phyloP scores from a whole-genome alignment of 2,888 invertebrate species.

The Macrostomum cliftonense region DNA sequence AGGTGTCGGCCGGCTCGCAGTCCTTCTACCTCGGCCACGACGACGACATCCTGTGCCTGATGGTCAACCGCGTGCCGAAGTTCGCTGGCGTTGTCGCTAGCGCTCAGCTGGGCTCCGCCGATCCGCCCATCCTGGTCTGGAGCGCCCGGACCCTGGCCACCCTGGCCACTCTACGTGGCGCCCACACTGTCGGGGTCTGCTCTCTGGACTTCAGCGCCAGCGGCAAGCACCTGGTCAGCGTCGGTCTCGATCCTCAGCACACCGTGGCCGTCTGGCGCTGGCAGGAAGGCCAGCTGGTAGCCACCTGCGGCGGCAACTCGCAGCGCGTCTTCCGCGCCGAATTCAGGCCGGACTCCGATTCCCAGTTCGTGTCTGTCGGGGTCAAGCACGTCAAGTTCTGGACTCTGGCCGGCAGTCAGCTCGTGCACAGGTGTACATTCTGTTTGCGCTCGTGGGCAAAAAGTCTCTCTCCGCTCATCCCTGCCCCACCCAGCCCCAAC shows the following conservation, averaged over 20 bases:
- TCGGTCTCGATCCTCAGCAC: conserved; percentile 29
- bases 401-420: conserved; percentile 28
- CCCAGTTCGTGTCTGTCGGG: conserved; percentile 27
- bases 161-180: conserved; percentile 21
- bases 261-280: conserved; percentile 34
- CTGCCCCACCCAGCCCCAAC: too few relatives aligned
- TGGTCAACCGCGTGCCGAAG: conserved; percentile 33
- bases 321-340: conserved; percentile 34
- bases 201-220: conserved; percentile 35
- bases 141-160: conserved; percentile 29
- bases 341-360: conserved; percentile 37
- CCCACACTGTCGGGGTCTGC: conserved; percentile 29
- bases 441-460: too few relatives aligned
- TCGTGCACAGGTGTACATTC: conserved; percentile 17
- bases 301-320: conserved; percentile 21
- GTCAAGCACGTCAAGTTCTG: conserved; percentile 31
- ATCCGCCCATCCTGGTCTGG: conserved; percentile 32
- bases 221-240: conserved; percentile 32
- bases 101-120: conserved; percentile 31
- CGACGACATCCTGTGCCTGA: conserved; percentile 36
- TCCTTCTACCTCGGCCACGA: conserved; percentile 35
- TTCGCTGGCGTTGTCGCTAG: conserved; percentile 33
- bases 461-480: too few relatives aligned
- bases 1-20: conserved; percentile 24
- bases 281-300: conserved; percentile 34